A percentile compares a stretch with the other conserved stretches of the same genome.
Evolutionary conservation across 2,797 vertebrate genomes (phyloP).

Genomic region (Cryptoprocta ferox): DNA sequence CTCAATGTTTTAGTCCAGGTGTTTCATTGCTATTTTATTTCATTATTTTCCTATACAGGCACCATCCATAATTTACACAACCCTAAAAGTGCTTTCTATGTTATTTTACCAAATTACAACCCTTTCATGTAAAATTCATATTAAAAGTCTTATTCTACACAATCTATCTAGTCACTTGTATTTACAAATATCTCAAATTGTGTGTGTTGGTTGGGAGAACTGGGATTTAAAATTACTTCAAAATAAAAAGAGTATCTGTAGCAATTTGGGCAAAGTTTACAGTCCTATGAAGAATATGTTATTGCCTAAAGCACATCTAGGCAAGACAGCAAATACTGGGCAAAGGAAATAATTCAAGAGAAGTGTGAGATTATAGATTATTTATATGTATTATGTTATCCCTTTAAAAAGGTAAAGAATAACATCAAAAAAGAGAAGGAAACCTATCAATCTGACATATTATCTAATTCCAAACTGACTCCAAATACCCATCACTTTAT

Average conservation of each 20-base stretch:
- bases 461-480: neutral
- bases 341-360: slow-evolving; percentile 6
- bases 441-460: neutral
- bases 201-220: neutral
- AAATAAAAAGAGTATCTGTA: neutral
- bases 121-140: neutral
- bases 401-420: neutral
- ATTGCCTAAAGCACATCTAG: neutral
- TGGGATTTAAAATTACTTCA: neutral
- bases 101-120: neutral
- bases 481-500: neutral
- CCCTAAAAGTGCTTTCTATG: neutral
- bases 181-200: neutral
- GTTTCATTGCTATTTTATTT: neutral
- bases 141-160: neutral
- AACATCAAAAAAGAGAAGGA: neutral
- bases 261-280: neutral
- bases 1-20: neutral
- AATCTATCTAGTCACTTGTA: neutral
- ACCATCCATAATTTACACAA: neutral
- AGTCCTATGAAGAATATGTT: neutral
- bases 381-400: neutral
- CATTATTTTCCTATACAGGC: neutral
- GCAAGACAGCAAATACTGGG: neutral
- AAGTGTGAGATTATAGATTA: neutral